These are phyloP conservation scores for Noctua janthe DNA, from an alignment of 2,888 invertebrate genomes.

Conservation along the genomic window DNA sequence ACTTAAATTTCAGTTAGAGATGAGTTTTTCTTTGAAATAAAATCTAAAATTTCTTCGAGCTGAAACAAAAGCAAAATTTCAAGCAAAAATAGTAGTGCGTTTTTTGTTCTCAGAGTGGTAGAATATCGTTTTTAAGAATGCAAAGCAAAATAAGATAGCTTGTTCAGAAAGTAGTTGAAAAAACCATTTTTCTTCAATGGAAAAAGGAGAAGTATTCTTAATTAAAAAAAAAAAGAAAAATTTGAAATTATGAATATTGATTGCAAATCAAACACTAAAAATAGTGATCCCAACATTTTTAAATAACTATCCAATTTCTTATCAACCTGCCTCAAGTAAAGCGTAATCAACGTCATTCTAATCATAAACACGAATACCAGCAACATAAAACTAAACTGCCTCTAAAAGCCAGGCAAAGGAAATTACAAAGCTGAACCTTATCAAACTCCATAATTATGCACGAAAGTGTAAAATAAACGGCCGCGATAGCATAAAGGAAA, in stretches of 20 bases:
- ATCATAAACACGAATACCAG: conserved; percentile 30
- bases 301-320: neutral
- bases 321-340: neutral
- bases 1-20: neutral
- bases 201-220: neutral
- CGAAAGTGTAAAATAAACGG: conserved; percentile 51
- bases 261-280: too few relatives aligned
- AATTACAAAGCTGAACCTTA: conserved; percentile 52
- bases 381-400: conserved; percentile 29
- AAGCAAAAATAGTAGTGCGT: neutral
- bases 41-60: neutral
- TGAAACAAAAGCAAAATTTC: neutral
- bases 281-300: neutral
- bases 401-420: conserved; percentile 30
- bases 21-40: neutral
- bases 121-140: neutral
- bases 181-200: neutral
- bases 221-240: neutral
- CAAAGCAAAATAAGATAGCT: neutral
- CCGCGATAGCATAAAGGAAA: conserved; percentile 59
- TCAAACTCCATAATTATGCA: conserved; percentile 55
- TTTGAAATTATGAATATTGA: neutral
- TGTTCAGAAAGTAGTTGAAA: neutral
- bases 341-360: conserved; percentile 11
- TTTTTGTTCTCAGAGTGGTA: neutral